These are phyloP conservation scores for Nothura maculosa DNA, from an alignment of 2,797 vertebrate genomes.

Conservation along the genomic window DNA sequence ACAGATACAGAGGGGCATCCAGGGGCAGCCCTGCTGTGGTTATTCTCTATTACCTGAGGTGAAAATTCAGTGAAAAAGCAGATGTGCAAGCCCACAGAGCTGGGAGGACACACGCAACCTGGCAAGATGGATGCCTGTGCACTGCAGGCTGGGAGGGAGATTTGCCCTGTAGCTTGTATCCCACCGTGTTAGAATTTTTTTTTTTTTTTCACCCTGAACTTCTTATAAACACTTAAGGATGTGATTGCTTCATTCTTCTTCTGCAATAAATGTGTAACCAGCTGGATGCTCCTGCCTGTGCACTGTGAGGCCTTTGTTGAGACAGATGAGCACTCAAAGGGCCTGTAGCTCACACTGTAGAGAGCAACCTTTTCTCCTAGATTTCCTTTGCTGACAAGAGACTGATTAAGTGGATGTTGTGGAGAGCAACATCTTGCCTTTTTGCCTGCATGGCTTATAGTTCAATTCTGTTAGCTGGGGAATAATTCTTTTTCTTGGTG, in stretches of 20 bases:
- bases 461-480: not conserved
- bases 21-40: not conserved
- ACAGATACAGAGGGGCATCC: not conserved
- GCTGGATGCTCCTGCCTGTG: not conserved
- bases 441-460: not conserved
- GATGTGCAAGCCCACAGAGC: not conserved
- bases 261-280: not conserved
- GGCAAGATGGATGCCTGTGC: rapidly evolving
- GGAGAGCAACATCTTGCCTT: not conserved
- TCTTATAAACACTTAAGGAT: not conserved
- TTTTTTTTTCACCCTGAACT: not conserved
- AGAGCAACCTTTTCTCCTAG: not conserved
- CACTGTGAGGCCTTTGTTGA: not conserved
- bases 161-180: not conserved
- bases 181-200: not conserved
- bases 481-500: not conserved
- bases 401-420: not conserved
- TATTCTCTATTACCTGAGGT: not conserved
- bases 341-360: not conserved
- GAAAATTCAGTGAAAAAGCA: not conserved
- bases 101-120: not conserved
- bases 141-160: not conserved
- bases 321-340: not conserved
- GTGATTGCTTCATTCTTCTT: not conserved
- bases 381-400: not conserved